Evolutionary conservation across 2,888 invertebrate genomes (phyloP).

Genomic region (Dicycla oo): DNA sequence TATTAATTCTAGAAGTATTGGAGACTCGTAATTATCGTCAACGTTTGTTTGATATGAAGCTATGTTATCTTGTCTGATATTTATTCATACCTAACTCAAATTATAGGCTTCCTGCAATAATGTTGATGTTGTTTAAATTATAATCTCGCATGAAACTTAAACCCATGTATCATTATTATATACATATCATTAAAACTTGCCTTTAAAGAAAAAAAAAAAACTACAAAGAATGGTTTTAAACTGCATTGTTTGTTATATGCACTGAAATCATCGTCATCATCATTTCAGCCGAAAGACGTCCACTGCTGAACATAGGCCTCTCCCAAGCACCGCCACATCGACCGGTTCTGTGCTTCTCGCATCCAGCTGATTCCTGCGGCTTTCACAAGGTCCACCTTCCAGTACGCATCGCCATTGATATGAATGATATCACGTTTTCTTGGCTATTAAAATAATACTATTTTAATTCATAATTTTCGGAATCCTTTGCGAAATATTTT

Average conservation of each 20-base stretch:
- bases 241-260: not conserved
- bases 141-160: not conserved
- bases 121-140: not conserved
- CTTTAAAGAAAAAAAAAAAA: no score
- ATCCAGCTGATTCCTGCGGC: no score
- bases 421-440: not conserved
- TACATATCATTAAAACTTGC: no score
- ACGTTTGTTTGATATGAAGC: not conserved
- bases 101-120: not conserved
- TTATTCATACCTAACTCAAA: not conserved
- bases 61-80: not conserved
- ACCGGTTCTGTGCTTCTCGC: no score
- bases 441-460: no score
- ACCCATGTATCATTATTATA: no score
- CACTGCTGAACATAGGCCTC: no score
- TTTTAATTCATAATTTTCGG: not conserved
- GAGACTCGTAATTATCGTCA: not conserved
- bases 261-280: not conserved
- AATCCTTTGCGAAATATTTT: not conserved
- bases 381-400: no score
- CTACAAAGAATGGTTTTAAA: not conserved
- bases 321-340: no score
- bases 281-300: no score
- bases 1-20: slow-evolving; percentile 4
- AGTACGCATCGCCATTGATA: no score